Base-by-base conservation (phyloP, 1,140 invertebrate species). In the Dreissena polymorpha region DNA sequence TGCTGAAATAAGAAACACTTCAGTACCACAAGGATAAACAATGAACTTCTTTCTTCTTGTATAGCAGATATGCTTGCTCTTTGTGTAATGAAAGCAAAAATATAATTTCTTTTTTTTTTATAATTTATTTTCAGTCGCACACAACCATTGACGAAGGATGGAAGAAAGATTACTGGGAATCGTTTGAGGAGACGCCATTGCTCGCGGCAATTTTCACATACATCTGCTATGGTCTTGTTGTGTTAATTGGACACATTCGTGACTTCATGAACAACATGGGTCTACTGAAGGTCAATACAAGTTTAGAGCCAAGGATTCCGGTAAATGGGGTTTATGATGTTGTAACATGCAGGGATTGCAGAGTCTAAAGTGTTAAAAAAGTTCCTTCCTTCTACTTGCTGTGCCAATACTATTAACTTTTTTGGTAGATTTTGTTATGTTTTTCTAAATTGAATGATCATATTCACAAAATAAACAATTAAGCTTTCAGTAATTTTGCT, bases 151-250 rank as follows among this genome's bases (percentile, higher is more conserved):
- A 67, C 39, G 71, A 60, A 70, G 80, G 73, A 69, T 80, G 80
- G 79, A 78, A 78, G 67, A 75, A 65, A 27, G 67, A 71, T 39
- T 65, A 83, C 50, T 86, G 85, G 69, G 91, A 92, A 82, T 87
- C 86, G 96, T 91, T 97, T 91, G 97, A 98, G 92, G 95, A 96
- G 92, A 95, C 96, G 67, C 95, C 97, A 10, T 93, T 98, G 57
- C 93, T 96, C 79, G 96, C 96, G 60, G 95, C 96, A n/a, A 95
- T 95, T 77, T 94, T 97, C 50, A 98, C 97, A 23, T 96, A 97
- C 91, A 90, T 98, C 65, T 97, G 97, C 82, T 98, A 98, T 93
- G 97, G 96, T 87, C 94, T 98, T 29, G 95, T 94, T 10, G 91
- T 90, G 63, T 60, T 93, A 13, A 93, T 93, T 83, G 93, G 93